A percentile compares a stretch with the other conserved stretches of the same genome.
Conservation (phyloP, 2,113 vertebrate genomes). For the Sorex araneus region DNA sequence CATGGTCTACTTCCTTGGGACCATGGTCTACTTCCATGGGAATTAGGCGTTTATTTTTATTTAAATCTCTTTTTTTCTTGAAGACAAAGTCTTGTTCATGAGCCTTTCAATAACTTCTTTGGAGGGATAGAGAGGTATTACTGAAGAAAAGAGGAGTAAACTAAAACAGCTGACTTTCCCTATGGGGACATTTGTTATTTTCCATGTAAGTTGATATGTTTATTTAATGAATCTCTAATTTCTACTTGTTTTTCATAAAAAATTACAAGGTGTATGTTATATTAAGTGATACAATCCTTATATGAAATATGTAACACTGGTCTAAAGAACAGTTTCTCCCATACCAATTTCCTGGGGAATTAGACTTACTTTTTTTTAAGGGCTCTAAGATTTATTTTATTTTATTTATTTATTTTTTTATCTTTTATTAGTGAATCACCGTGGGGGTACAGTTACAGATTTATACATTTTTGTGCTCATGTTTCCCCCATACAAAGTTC, state of each 20-base stretch:
- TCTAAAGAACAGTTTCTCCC: not conserved
- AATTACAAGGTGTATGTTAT: slow-evolving; percentile 8
- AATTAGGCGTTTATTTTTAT: slow-evolving; percentile 84
- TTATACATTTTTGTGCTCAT: no score
- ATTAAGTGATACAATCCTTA: not conserved
- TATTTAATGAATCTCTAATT: slow-evolving; percentile 23
- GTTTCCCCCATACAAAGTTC: no score
- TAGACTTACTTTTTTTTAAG: no score
- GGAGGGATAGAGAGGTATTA: not conserved
- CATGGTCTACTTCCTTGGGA: slow-evolving; percentile 78
- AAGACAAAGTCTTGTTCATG: slow-evolving; percentile 10
- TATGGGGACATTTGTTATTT: slow-evolving; percentile 12
- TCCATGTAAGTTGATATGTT: slow-evolving; percentile 4
- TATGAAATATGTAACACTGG: not conserved
- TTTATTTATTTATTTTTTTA: no score
- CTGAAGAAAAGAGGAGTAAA: slow-evolving; percentile 34
- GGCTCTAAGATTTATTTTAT: no score
- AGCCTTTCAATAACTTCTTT: slow-evolving; percentile 64
- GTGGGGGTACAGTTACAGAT: no score
- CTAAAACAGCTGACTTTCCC: slow-evolving; percentile 6
- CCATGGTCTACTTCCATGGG: slow-evolving; percentile 79
- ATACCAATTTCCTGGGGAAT: not conserved
- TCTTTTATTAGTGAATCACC: no score
- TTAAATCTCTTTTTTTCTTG: slow-evolving; percentile 63
- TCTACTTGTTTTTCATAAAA: slow-evolving; percentile 2